Evolutionary conservation across 2,888 invertebrate species (phyloP).

Genomic region (Drosophila sordidula): DNA sequence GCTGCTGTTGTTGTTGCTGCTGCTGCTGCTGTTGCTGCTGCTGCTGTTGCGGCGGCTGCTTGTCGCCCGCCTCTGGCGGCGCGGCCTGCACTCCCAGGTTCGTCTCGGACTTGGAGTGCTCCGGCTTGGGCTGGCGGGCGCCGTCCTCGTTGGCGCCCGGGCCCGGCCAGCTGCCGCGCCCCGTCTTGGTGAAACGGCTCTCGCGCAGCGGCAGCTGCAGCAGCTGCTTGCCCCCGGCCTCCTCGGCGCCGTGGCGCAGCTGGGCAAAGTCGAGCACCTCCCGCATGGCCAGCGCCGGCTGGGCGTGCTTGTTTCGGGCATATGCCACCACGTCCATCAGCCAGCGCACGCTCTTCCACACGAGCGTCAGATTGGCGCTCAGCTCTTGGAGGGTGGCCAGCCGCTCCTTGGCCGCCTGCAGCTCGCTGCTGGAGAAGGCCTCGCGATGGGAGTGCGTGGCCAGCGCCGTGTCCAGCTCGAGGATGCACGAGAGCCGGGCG

Average conservation of each 20-base stretch:
- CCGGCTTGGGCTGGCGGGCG: slow-evolving; percentile 84
- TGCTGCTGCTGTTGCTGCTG: slow-evolving; percentile 35
- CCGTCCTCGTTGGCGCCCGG: slow-evolving; percentile 85
- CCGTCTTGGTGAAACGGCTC: slow-evolving; percentile 89
- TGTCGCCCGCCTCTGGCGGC: slow-evolving; percentile 17
- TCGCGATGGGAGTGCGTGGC: slow-evolving; percentile 97
- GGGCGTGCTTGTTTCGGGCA: slow-evolving; percentile 91
- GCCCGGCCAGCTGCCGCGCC: slow-evolving; percentile 94
- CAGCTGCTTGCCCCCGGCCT: slow-evolving; percentile 65
- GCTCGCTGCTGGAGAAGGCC: slow-evolving; percentile 96
- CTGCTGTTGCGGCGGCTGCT: slow-evolving; percentile 18
- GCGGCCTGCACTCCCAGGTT: slow-evolving; percentile 84
- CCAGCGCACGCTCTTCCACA: slow-evolving; percentile 98
- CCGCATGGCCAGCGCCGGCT: slow-evolving; percentile 83
- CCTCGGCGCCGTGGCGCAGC: slow-evolving; percentile 17
- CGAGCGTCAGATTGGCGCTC: slow-evolving; percentile 92
- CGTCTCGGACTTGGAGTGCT: slow-evolving; percentile 94
- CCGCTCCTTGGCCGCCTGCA: slow-evolving; percentile 94
- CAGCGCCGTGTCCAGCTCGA: slow-evolving; percentile 95
- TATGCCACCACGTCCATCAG: slow-evolving; percentile 97
- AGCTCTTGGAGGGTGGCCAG: slow-evolving; percentile 93
- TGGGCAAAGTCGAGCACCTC: slow-evolving; percentile 83
- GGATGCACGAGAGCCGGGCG: slow-evolving; percentile 95
- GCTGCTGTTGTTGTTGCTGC: slow-evolving; percentile 34
- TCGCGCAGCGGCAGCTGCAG: slow-evolving; percentile 86